Base-by-base conservation (phyloP, 2,797 vertebrate species). In the Protosalanx chinensis region DNA sequence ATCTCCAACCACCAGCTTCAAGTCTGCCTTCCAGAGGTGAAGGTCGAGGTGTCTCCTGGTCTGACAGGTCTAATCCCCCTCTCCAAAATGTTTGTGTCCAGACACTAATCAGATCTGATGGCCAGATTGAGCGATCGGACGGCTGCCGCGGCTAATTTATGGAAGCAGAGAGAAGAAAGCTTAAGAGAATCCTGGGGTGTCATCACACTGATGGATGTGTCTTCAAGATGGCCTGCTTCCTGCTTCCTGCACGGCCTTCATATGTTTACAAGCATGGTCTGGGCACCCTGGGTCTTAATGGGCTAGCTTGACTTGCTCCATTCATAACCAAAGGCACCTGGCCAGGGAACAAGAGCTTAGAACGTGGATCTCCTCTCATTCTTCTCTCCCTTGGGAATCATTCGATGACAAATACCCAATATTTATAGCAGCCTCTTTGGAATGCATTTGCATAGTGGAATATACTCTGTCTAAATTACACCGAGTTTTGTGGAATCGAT, bases 131-230 rank as follows among this genome's bases (percentile, higher is more conserved):
- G 86, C 85, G 88, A 89, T 89, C 82, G 81, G 67, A 79, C 76
- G 90, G 85, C 70, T 72, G 78, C 84, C 84, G 51, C 66, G 66
- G 80, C 84, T 91, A 91, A 93, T 92, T 93, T 91, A 91, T 92
- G 90, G 87, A 83, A 81, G 81, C 82, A 80, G 82, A 66, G 78
- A 80, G 81, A 85, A 81, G 76, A 81, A 87, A 91, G 90, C 89
- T 93, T 91, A 91, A 88, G 90, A 90, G 84, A 88, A 92, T 89
- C 89, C 87, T 49, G 57, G 53, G 72, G 80, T 87, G 88, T 90
- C 90, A 89, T 85, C 79, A 32, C 53, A 66, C 68, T 88, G 88
- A 92, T 90, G 72, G 82, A 90, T 90, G 77, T 71, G 67, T 77
- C 80, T 74, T 70, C 64, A 66, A 64, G 3, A 20, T 76, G 82